Evolutionary conservation across 2,797 vertebrate genomes (phyloP), one percentile per base, ranked within the genome.

Genomic region (Echiichthys vipera): DNA sequence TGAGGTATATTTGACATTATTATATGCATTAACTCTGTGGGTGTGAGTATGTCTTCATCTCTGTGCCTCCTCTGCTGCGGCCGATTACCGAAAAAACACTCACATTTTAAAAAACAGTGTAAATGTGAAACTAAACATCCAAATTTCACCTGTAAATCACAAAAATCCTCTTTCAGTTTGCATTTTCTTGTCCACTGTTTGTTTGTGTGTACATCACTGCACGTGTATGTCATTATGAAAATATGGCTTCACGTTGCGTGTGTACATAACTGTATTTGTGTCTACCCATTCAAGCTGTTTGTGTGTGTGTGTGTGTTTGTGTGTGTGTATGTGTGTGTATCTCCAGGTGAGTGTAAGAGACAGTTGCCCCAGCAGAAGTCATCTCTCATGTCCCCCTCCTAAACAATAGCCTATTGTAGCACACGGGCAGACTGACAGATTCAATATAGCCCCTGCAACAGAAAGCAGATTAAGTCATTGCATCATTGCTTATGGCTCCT

Each of bases 351-450:
- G 7, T 39, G 61, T 36, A 51, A 56, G 65, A 81, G 79, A 87
- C 75, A 74, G 71, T 77, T 24, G 57, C 78, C 57, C 65, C 20
- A 2, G 72, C 79, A 74, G 57, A 54, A 78, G 64, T 70, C 78
- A 82, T 89, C 85, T 78, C 81, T 88, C 83, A 87, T 86, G 81
- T 78, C 74, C 5, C 61, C 42, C 40, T 71, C 71, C 67, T 61
- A n/a, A 90, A 91, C 91, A 91, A 89, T 63, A 51, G 85, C 22
- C 88, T 22, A 84, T 88, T 91, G 83, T 89, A 80, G 79, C 37
- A 29, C 68, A 4, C 29, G 14, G 70, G 83, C 83, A 78, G 78
- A 84, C 80, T 87, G 89, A 91, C 89, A 85, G 63, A 87, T 84
- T 86, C 84, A 85, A 90, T 88, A 85, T 58, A 77, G 84, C 46